These are phyloP conservation scores for Drosophila arawakana DNA, from an alignment of 1,140 invertebrate species.

Conservation along the genomic window DNA sequence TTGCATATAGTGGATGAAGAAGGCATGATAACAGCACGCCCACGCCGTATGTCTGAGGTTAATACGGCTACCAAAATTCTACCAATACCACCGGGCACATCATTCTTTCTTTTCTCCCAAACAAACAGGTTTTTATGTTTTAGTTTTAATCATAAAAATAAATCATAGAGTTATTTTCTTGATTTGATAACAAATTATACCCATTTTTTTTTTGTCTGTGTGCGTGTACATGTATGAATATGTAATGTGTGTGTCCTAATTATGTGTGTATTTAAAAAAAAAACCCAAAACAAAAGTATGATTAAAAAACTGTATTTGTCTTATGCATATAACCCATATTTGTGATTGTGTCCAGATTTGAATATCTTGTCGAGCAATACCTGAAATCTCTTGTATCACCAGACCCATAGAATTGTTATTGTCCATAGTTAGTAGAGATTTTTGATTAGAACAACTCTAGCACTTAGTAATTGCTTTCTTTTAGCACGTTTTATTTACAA, in stretches of 20 bases:
- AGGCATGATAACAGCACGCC: constrained; percentile 90
- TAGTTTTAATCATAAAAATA: constrained; percentile 51
- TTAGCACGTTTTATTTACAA: constrained; percentile 19
- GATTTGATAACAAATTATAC: constrained; percentile 15
- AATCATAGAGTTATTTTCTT: constrained; percentile 16
- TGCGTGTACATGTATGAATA: constrained; percentile 35
- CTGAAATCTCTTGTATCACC: constrained; percentile 30
- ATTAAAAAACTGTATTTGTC: constrained; percentile 51
- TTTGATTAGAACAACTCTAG: constrained; percentile 29
- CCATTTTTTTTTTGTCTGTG: constrained; percentile 20
- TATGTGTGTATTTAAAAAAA: constrained; percentile 17
- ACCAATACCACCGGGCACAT: constrained; percentile 97
- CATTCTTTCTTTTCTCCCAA: constrained; percentile 98
- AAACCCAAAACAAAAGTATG: neutral
- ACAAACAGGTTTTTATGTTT: constrained; percentile 92
- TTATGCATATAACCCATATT: constrained; percentile 51
- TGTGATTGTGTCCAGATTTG: constrained; percentile 43
- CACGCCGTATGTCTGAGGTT: constrained; percentile 95
- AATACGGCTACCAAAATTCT: constrained; percentile 93
- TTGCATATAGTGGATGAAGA: constrained; percentile 86
- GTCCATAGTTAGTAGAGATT: constrained; percentile 26
- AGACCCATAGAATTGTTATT: constrained; percentile 14
- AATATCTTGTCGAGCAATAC: neutral
- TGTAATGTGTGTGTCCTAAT: constrained; percentile 41
- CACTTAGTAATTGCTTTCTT: constrained; percentile 22